A percentile compares a stretch with the other conserved stretches of the same genome.
Evolutionary conservation across 2,113 vertebrate genomes (phyloP).

Genomic region (Paradisaea rubra): DNA sequence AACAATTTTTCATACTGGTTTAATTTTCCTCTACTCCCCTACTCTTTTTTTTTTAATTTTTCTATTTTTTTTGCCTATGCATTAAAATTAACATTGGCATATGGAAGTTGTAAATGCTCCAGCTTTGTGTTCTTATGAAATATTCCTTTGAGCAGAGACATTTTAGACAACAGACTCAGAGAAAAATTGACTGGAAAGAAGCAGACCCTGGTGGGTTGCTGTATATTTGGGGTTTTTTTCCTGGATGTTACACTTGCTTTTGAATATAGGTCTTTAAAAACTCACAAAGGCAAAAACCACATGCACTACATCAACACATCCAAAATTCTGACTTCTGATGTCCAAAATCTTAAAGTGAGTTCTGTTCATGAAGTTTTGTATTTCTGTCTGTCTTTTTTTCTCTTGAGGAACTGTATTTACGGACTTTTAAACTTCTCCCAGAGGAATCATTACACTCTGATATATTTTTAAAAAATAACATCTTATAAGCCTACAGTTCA

Average conservation of each 20-base stretch:
- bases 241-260: not conserved
- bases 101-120: not conserved
- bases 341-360: not conserved
- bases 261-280: not conserved
- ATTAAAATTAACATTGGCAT: not conserved
- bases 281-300: not conserved
- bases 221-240: not conserved
- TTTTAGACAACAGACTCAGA: not conserved
- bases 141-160: not conserved
- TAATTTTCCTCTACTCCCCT: accelerated
- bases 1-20: not conserved
- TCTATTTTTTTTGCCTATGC: not conserved
- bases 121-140: not conserved
- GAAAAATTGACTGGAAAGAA: not conserved
- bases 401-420: not conserved
- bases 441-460: not conserved
- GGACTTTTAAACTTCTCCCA: not conserved
- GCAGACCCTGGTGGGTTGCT: not conserved
- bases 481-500: not conserved
- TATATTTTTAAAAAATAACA: not conserved
- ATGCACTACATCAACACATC: not conserved
- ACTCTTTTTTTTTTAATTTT: too few relatives aligned
- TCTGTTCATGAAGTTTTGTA: not conserved
- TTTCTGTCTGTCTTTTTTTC: not conserved
- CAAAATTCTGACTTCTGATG: not conserved